Percentiles rank a stretch among this genome's conserved stretches.
Conservation (phyloP, 37 sponge, comb jelly and placozoan genomes). For the Hexactinellida sp. region DNA sequence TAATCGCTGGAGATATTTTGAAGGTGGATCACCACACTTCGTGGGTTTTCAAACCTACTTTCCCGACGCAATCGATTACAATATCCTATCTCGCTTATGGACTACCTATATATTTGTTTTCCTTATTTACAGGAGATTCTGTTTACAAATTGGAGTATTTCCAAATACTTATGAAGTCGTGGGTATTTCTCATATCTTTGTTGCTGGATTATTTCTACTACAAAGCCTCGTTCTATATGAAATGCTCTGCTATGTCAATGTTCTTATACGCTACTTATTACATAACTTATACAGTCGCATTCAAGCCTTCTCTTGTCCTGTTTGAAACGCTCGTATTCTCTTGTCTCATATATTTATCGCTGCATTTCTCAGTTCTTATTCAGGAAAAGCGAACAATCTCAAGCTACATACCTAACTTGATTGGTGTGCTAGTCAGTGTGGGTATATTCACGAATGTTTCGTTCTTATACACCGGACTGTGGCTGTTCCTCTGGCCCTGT, state of each 20-base stretch:
- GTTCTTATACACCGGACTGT: not conserved
- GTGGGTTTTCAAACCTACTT: conserved; percentile 7
- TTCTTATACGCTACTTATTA: not conserved
- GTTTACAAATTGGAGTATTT: conserved; percentile 12
- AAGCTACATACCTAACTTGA: not conserved
- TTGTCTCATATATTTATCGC: not conserved
- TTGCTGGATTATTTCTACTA: not conserved
- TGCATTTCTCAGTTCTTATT: not conserved
- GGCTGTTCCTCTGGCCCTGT: not conserved
- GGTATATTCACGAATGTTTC: not conserved
- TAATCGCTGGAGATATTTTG: not conserved
- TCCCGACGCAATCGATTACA: not conserved
- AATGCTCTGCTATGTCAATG: not conserved
- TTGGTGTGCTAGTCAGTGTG: not conserved
- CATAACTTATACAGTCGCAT: not conserved
- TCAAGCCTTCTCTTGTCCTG: not conserved
- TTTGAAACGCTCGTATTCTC: not conserved
- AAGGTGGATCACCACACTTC: not conserved
- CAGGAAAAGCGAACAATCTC: not conserved
- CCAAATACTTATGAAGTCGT: not conserved
- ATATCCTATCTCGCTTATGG: not conserved
- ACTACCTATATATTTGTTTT: not conserved
- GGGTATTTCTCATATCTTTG: not conserved
- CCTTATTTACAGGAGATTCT: not conserved
- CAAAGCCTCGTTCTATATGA: not conserved